Percentiles rank a stretch among this genome's conserved stretches.
phyloP scores from a whole-genome alignment of 2,888 invertebrate genomes.

The Drosophila flavopinicola region DNA sequence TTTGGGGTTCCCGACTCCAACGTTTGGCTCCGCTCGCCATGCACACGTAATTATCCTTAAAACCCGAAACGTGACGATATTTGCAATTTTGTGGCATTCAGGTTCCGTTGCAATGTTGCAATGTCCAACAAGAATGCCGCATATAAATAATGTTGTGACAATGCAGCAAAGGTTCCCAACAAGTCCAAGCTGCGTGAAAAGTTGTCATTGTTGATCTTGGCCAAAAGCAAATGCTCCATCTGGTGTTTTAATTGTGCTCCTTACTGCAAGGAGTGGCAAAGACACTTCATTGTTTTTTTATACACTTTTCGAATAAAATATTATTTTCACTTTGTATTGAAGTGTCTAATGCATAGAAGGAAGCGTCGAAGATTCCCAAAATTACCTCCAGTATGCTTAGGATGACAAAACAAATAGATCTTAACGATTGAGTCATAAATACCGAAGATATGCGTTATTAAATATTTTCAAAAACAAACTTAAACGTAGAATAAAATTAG shows the following conservation, averaged over 20 bases:
- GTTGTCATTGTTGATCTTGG: background rate
- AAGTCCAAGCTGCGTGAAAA: no score
- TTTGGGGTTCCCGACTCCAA: slow-evolving; percentile 11
- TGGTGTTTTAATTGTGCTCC: slow-evolving; percentile 1
- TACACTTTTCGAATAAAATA: no score
- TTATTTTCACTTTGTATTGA: background rate
- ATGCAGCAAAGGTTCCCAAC: slow-evolving; percentile 15
- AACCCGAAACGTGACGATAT: slow-evolving; percentile 71
- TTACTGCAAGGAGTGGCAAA: no score
- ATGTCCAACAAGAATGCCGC: slow-evolving; percentile 54
- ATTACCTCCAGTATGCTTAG: no score
- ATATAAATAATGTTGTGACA: slow-evolving; percentile 60
- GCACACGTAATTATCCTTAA: slow-evolving; percentile 70
- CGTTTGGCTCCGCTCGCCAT: slow-evolving; percentile 27
- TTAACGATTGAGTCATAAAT: no score
- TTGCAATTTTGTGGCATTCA: slow-evolving; percentile 61
- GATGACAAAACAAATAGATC: no score
- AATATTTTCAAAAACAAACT: no score
- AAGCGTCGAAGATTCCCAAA: no score
- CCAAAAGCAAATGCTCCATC: background rate
- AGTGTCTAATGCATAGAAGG: no score
- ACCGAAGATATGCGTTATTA: no score
- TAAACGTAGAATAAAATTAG: no score
- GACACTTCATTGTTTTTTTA: no score
- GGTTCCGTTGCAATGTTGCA: slow-evolving; percentile 50